Evolutionary conservation across 1,140 invertebrate species (phyloP), one percentile per base, ranked within the genome.

Genomic region (Heliconius hewitsoni): DNA sequence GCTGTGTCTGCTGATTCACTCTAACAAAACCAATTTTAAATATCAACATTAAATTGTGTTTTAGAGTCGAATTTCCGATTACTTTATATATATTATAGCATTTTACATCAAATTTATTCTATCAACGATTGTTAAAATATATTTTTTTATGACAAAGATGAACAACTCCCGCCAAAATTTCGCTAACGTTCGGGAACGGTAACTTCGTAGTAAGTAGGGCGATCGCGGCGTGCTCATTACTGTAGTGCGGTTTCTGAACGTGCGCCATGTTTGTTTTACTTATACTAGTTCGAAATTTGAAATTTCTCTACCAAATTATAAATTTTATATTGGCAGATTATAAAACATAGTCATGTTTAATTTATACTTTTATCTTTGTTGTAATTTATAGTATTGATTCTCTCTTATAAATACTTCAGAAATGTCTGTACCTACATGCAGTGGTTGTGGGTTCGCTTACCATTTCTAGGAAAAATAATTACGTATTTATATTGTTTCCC

Each of bases 101-200:
- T 66, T 30, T 27, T 18, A 30, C 1, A 30, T 66, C 30, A 66
- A 66, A 16, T 1, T 18, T 66, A 30, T 66, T 30, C 4, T 66
- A 66, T 66, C 0, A 66, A 1, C 2, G 27, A 0, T 13, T 27
- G 11, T 16, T 66, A 23, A n/a, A 30, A 30, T 30, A 30, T 6
- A 19, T n/a, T 72, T 72, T 72, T 39, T 72, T 37, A 8, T 39
- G 37, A 39, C 37, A 42, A 19, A 72, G 37, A 72, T n/a, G 37
- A 42, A 72, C 37, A 74, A 74, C 83, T 87, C 82, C 82, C 86
- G 81, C 85, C 82, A 85, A 89, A 89, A 86, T 75, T 72, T 78
- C 57, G 66, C 72, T 13, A 77, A 78, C 66, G 79, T 84, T 85
- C 83, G 83, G 82, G 79, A 84, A 80, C 77, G 75, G 46, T 76